phyloP scores from a whole-genome alignment of 1,140 invertebrate species.

The Hetaerina americana region DNA sequence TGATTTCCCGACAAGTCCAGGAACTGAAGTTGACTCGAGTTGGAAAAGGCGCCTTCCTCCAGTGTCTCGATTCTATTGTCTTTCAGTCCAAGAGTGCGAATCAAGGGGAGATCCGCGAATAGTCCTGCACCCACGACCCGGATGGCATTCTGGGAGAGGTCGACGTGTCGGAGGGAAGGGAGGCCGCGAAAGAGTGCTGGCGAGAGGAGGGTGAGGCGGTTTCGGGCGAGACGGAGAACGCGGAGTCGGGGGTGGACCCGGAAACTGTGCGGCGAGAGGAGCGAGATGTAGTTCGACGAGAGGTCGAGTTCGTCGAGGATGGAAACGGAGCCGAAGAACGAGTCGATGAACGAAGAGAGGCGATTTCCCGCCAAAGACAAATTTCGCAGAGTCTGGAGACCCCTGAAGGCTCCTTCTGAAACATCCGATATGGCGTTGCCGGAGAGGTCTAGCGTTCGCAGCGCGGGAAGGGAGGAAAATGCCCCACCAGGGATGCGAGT shows the following conservation, averaged over 20 bases:
- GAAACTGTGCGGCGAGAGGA: constrained; percentile 53
- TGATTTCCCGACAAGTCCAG: constrained; percentile 63
- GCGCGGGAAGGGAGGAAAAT: constrained; percentile 30
- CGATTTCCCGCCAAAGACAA: constrained; percentile 62
- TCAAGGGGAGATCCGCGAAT: constrained; percentile 61
- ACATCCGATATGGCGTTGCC: constrained; percentile 57
- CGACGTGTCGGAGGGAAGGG: constrained; percentile 47
- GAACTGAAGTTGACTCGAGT: constrained; percentile 73
- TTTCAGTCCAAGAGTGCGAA: constrained; percentile 52
- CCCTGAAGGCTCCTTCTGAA: constrained; percentile 53
- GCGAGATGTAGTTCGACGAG: constrained; percentile 60
- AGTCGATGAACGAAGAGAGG: constrained; percentile 55
- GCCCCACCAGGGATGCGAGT: background rate
- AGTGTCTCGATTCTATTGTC: constrained; percentile 65
- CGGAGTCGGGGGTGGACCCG: constrained; percentile 53
- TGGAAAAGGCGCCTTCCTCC: constrained; percentile 76
- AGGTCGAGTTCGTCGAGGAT: constrained; percentile 52
- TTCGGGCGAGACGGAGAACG: constrained; percentile 49
- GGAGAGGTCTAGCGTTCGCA: constrained; percentile 49
- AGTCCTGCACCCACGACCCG: constrained; percentile 67
- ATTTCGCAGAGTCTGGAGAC: constrained; percentile 51
- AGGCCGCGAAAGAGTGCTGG: constrained; percentile 55
- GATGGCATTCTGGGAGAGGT: constrained; percentile 62
- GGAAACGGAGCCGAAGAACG: constrained; percentile 51
- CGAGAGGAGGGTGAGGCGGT: constrained; percentile 63